Evolutionary conservation across 2,888 invertebrate genomes (phyloP), one percentile per base, ranked within the genome.

Genomic region (Poecilobothrus nobilitatus): DNA sequence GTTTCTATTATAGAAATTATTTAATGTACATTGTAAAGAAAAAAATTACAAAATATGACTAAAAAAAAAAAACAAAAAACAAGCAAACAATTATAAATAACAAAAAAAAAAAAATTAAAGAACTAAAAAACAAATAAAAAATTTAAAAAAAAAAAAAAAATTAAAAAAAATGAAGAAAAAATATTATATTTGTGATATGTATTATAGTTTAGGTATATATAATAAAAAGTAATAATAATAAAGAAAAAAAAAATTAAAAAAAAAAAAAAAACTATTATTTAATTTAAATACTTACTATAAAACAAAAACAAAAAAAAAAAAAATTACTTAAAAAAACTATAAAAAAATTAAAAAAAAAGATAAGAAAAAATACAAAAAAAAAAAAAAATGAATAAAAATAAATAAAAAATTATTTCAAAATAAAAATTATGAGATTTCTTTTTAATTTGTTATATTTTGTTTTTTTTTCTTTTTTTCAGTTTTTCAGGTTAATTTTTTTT

Each of bases 151-250:
- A 66, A 66, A 67, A n/a, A 21, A 18, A 64, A 70, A 68, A 18
- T 53, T 71, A 70, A 70, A 70, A 70, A 67, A 67, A 71, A 68
- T 67, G 66, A 65, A 66, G 66, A 71, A 70, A 69, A 67, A 69
- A 68, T 71, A 71, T 71, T 72, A 72, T 72, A 72, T 72, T 72
- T 72, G 72, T 72, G 72, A 72, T 72, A 72, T 72, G 72, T 72
- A 72, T 72, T 72, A 72, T 72, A 72, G 72, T 72, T 70, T 72
- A 72, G 72, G 71, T 71, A 72, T 71, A 71, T 71, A n/a, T n/a
- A n/a, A n/a, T n/a, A 71, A 71, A 70, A 72, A 72, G 70, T 70
- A 71, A 71, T 71, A 71, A 71, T 63, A 63, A 63, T 63, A 63
- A 63, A 2, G 6, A 27, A 27, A 63, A 27, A 63, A 9, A 63